phyloP scores from a whole-genome alignment of 2,797 vertebrate genomes.

The Paramormyrops hopkinsi region DNA sequence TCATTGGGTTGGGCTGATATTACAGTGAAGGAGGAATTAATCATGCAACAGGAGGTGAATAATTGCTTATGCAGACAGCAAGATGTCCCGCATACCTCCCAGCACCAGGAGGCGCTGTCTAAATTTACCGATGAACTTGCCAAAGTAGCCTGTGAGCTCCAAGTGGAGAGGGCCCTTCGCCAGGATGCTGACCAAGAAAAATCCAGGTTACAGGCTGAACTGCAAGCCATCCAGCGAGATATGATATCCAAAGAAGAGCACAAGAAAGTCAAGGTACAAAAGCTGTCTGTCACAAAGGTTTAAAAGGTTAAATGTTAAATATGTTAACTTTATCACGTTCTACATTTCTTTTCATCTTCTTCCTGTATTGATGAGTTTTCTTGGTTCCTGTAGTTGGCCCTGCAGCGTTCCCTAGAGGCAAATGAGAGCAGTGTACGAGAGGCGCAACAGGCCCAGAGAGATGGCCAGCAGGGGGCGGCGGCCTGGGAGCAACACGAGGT shows the following conservation, averaged over 20 bases:
- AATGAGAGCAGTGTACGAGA: background rate
- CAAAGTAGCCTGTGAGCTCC: background rate
- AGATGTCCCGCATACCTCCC: background rate
- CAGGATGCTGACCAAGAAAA: slow-evolving; percentile 17
- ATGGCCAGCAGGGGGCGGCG: background rate
- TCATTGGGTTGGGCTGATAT: background rate
- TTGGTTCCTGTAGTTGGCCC: background rate
- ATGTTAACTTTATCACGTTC: background rate
- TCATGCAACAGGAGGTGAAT: background rate
- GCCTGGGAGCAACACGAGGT: background rate
- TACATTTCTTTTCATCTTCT: background rate
- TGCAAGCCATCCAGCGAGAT: background rate
- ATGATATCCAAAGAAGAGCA: background rate
- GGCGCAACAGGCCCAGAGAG: background rate
- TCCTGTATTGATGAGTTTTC: background rate
- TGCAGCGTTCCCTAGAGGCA: background rate
- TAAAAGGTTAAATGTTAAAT: background rate
- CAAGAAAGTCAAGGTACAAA: background rate
- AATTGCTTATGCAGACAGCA: background rate
- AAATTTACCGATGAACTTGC: background rate
- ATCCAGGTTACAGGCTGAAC: background rate
- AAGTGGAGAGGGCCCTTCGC: background rate
- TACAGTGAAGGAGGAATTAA: background rate
- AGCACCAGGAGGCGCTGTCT: background rate
- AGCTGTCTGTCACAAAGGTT: background rate